phyloP scores from a whole-genome alignment of 2,797 vertebrate genomes.

The Lepilemur septentrionalis region DNA sequence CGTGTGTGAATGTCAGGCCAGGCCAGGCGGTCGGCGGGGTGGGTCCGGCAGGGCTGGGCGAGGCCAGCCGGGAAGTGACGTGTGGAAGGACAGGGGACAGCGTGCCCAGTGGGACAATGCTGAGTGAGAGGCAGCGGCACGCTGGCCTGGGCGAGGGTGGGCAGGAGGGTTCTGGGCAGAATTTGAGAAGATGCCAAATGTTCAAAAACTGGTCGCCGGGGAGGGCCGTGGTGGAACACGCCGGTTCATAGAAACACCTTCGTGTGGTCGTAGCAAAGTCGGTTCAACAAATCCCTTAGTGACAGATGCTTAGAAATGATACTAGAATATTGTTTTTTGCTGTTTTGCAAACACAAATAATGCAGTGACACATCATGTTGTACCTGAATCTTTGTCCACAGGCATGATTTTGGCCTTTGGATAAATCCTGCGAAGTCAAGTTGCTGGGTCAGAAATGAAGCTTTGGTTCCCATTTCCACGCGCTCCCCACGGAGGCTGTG shows the following conservation, averaged over 20 bases:
- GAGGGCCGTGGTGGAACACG: not conserved
- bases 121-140: not conserved
- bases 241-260: not conserved
- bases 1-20: fast-evolving
- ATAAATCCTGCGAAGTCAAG: not conserved
- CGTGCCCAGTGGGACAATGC: no score
- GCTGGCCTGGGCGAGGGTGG: not conserved
- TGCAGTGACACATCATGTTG: not conserved
- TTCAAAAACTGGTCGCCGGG: not conserved
- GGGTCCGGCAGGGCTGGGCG: not conserved
- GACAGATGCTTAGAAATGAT: not conserved
- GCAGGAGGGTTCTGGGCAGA: not conserved
- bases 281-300: not conserved
- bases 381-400: not conserved
- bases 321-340: not conserved
- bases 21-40: no score
- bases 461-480: not conserved
- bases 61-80: not conserved
- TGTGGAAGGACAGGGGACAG: not conserved
- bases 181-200: fast-evolving
- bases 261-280: not conserved
- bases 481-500: not conserved
- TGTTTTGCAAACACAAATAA: not conserved
- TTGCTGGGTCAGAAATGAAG: not conserved
- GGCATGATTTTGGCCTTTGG: not conserved